A percentile compares a stretch with the other conserved stretches of the same genome.
Conservation (phyloP, 2,888 invertebrate genomes). For the Sinohyriopsis cumingii region DNA sequence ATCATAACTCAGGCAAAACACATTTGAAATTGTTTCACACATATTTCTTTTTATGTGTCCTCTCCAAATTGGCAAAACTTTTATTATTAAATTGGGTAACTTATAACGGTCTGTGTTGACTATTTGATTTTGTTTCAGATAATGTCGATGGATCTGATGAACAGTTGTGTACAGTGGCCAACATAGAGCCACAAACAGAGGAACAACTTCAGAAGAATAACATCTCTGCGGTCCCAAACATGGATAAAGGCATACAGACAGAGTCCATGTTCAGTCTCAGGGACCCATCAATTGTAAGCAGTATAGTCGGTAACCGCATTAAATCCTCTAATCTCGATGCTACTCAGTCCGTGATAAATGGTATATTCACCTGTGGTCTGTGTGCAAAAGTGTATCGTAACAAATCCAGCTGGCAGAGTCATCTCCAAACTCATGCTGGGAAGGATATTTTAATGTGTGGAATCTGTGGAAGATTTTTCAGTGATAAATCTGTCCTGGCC, state of each 20-base stretch:
- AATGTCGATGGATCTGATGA: too few species aligned
- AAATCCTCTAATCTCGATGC: too few species aligned
- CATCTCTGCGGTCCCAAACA: background rate
- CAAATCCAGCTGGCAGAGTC: constrained; percentile 39
- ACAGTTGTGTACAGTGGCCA: too few species aligned
- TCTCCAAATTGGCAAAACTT: too few species aligned
- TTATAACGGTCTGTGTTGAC: too few species aligned
- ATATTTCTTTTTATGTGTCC: too few species aligned
- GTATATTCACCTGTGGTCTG: constrained; percentile 35
- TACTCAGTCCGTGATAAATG: constrained; percentile 22
- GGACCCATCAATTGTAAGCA: constrained; percentile 29
- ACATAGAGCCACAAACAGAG: too few species aligned
- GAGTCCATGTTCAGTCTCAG: constrained; percentile 37
- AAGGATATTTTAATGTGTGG: constrained; percentile 40
- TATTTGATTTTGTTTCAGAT: too few species aligned
- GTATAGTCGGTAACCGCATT: constrained; percentile 23
- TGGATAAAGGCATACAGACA: constrained; percentile 18
- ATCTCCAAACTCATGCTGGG: constrained; percentile 31
- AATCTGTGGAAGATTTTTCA: constrained; percentile 32
- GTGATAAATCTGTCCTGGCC: constrained; percentile 18
- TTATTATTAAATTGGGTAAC: too few species aligned
- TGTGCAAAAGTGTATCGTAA: constrained; percentile 37
- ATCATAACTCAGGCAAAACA: too few species aligned
- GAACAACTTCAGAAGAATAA: too few species aligned
- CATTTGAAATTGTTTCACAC: too few species aligned